A percentile compares a stretch with the other conserved stretches of the same genome.
Conservation (phyloP, 1,140 invertebrate genomes). For the Zeugodacus cucurbitae region DNA sequence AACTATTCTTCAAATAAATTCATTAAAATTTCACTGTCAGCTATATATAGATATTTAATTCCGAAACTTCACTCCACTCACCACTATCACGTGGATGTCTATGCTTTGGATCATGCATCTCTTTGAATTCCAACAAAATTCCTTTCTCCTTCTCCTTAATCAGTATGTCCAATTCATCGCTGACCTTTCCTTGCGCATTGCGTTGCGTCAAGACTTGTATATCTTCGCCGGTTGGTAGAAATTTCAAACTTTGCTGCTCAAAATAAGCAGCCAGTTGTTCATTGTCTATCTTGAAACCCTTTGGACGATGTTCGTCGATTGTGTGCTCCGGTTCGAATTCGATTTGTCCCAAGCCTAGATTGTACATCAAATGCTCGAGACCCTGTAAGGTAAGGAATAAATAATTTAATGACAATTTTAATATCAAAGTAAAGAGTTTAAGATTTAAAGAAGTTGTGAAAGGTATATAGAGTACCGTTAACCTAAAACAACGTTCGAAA, state of each 20-base stretch:
- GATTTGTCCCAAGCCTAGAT: constrained; percentile 70
- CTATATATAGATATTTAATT: neutral
- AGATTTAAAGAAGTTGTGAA: too few relatives aligned
- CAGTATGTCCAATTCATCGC: constrained; percentile 14
- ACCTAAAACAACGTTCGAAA: too few relatives aligned
- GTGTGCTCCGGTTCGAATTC: constrained; percentile 71
- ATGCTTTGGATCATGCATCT: constrained; percentile 71
- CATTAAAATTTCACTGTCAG: neutral
- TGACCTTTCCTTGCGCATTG: constrained; percentile 11
- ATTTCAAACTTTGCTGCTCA: constrained; percentile 42
- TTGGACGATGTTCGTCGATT: constrained; percentile 69
- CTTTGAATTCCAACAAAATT: constrained; percentile 63
- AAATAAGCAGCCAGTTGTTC: constrained; percentile 33
- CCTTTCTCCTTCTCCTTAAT: neutral
- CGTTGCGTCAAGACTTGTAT: constrained; percentile 48
- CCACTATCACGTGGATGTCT: constrained; percentile 66
- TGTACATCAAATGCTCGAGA: constrained; percentile 73
- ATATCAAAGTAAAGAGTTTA: too few relatives aligned
- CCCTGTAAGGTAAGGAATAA: constrained; percentile 65
- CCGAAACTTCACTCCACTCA: neutral
- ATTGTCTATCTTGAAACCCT: constrained; percentile 57
- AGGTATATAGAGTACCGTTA: too few relatives aligned
- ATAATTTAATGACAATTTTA: neutral
- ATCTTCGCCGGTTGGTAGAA: constrained; percentile 36
- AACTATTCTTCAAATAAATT: too few relatives aligned